Evolutionary conservation across 2,797 vertebrate genomes (phyloP).

Genomic region (Triplophysa bombifrons): DNA sequence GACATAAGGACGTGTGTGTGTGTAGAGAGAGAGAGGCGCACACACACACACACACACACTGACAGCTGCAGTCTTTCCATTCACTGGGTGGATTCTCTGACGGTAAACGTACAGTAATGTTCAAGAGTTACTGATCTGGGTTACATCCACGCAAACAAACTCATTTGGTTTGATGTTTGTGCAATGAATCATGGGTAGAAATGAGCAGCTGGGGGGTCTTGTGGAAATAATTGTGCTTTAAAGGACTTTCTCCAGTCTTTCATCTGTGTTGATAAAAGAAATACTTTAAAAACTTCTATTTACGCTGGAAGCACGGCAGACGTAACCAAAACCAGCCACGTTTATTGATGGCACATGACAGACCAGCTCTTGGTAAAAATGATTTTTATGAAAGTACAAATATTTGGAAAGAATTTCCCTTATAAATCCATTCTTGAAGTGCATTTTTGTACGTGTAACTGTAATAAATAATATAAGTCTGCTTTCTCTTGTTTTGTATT

Average conservation of each 20-base stretch:
- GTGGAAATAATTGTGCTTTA: background rate
- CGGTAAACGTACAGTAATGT: background rate
- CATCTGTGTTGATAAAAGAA: slow-evolving; percentile 9
- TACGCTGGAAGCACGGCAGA: background rate
- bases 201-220: background rate
- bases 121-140: background rate
- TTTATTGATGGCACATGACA: background rate
- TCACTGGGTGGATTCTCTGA: background rate
- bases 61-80: too few relatives aligned
- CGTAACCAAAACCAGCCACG: background rate
- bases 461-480: background rate
- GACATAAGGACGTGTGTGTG: slow-evolving; percentile 12
- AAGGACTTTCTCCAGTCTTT: background rate
- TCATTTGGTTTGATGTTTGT: slow-evolving; percentile 6
- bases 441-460: background rate
- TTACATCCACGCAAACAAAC: background rate
- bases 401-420: background rate
- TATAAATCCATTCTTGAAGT: background rate
- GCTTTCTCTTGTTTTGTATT: background rate
- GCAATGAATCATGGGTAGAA: slow-evolving; percentile 11
- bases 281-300: background rate
- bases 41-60: background rate
- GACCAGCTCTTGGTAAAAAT: background rate
- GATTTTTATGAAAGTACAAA: background rate
- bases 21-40: background rate